phyloP scores from a whole-genome alignment of 2,888 invertebrate species.

The Trichopria drosophilae region DNA sequence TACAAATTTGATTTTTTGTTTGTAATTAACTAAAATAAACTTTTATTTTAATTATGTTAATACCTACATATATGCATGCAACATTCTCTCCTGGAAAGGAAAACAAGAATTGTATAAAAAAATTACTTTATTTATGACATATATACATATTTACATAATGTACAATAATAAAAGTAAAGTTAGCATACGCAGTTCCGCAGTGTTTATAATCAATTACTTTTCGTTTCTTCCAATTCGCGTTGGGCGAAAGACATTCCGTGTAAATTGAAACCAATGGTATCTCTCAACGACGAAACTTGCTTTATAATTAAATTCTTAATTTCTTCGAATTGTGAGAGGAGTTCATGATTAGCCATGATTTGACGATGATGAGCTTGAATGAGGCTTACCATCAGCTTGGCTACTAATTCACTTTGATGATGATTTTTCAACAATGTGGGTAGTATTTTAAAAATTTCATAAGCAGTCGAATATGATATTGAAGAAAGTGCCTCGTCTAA shows the following conservation, averaged over 20 bases:
- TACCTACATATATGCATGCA: too few relatives aligned
- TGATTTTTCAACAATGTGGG: conserved; percentile 69
- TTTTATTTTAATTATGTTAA: too few relatives aligned
- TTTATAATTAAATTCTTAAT: conserved; percentile 65
- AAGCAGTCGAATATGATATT: conserved; percentile 80
- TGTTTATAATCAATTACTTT: conserved; percentile 76
- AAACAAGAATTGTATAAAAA: too few relatives aligned
- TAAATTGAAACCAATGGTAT: conserved; percentile 82
- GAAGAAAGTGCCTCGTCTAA: conserved; percentile 86
- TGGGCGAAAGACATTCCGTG: conserved; percentile 79
- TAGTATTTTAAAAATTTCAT: conserved; percentile 74
- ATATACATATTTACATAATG: too few relatives aligned
- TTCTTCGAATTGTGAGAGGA: conserved; percentile 69
- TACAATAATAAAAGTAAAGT: too few relatives aligned
- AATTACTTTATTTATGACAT: too few relatives aligned
- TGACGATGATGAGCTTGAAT: conserved; percentile 78
- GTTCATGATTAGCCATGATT: conserved; percentile 71
- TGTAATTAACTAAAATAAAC: too few relatives aligned
- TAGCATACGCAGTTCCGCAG: too few relatives aligned
- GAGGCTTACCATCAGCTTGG: conserved; percentile 76
- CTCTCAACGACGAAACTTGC: conserved; percentile 66
- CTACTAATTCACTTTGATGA: conserved; percentile 75
- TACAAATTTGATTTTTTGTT: too few relatives aligned
- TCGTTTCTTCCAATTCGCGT: conserved; percentile 73
- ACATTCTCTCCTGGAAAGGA: too few relatives aligned